phyloP scores from a whole-genome alignment of 2,888 invertebrate species.

The Drosophila seclusa region DNA sequence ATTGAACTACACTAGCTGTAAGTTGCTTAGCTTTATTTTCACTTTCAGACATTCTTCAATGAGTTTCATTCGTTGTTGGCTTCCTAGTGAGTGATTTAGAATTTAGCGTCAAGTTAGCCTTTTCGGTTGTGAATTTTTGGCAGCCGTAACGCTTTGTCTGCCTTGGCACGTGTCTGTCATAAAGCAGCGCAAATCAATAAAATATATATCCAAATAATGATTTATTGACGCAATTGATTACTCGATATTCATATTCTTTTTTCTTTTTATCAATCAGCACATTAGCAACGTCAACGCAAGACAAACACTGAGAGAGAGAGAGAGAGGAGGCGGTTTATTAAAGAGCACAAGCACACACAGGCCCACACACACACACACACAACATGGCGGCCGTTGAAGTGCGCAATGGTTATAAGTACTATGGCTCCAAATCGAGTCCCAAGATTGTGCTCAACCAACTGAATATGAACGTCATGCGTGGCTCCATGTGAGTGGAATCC shows the following conservation, averaged over 20 bases:
- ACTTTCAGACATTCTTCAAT: slow-evolving; percentile 49
- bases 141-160: slow-evolving; percentile 51
- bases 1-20: slow-evolving; percentile 34
- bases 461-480: slow-evolving; percentile 90
- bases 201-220: slow-evolving; percentile 75
- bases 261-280: slow-evolving; percentile 34
- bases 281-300: slow-evolving; percentile 38
- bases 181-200: slow-evolving; percentile 75
- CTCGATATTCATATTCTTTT: slow-evolving; percentile 43
- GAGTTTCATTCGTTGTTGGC: slow-evolving; percentile 8
- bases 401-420: slow-evolving; percentile 89
- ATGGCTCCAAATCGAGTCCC: slow-evolving; percentile 86
- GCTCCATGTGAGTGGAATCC: slow-evolving; percentile 90
- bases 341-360: background rate
- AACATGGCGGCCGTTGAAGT: slow-evolving; percentile 88
- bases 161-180: slow-evolving; percentile 69
- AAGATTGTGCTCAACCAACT: slow-evolving; percentile 89
- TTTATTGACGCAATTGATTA: slow-evolving; percentile 75
- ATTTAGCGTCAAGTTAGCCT: slow-evolving; percentile 35
- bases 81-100: slow-evolving; percentile 44
- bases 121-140: slow-evolving; percentile 32
- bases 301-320: slow-evolving; percentile 1
- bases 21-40: slow-evolving; percentile 50
- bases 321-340: background rate
- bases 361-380: slow-evolving; percentile 11